phyloP scores from a whole-genome alignment of 2,113 vertebrate genomes.

The Halcyon malimbica region DNA sequence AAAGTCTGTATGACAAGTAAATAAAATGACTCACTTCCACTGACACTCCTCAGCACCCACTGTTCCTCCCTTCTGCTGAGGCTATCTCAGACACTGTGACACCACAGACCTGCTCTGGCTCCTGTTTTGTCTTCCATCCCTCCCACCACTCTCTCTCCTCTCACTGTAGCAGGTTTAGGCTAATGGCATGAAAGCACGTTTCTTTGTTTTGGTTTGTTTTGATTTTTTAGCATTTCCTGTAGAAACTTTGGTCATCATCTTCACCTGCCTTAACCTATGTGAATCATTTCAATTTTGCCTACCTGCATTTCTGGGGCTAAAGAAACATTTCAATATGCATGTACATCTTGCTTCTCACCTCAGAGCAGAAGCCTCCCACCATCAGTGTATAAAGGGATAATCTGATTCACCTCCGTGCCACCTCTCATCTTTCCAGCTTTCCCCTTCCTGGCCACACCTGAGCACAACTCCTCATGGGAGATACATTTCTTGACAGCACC shows the following conservation, averaged over 20 bases:
- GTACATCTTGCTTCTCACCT: background rate
- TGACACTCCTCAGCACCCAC: background rate
- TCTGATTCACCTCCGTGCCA: background rate
- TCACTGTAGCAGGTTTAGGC: background rate
- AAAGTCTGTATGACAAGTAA: background rate
- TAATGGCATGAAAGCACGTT: background rate
- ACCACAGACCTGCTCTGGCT: background rate
- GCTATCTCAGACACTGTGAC: background rate
- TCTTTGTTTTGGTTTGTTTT: background rate
- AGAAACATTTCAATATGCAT: fast-evolving
- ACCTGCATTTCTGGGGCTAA: background rate
- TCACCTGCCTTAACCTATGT: background rate
- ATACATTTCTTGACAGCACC: background rate
- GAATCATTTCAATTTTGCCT: background rate
- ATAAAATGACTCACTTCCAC: background rate
- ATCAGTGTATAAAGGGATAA: background rate
- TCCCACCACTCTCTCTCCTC: background rate
- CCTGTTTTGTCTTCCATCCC: background rate
- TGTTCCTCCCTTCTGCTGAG: background rate
- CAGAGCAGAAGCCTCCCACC: background rate
- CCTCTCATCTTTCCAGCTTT: background rate
- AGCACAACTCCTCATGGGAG: background rate
- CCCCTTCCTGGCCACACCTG: background rate
- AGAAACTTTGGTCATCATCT: background rate
- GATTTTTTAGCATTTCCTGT: background rate